These are phyloP conservation scores for Pomacea maculata DNA, from an alignment of 1,140 invertebrate genomes.

Conservation along the genomic window DNA sequence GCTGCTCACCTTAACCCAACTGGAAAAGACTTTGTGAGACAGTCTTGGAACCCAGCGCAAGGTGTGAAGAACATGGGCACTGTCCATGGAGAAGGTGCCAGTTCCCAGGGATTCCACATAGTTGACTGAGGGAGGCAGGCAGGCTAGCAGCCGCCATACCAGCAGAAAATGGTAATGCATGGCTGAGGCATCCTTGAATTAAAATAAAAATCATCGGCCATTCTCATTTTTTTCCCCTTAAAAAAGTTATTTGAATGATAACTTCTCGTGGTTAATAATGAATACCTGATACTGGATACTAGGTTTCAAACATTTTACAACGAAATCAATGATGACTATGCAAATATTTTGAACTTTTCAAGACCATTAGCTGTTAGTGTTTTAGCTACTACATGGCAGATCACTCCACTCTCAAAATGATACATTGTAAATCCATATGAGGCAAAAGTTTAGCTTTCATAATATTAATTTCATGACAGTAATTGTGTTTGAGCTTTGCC, in stretches of 20 bases:
- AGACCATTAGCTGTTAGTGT: too few species aligned
- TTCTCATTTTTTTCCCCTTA: too few species aligned
- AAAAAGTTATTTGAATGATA: too few species aligned
- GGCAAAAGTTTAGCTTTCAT: neutral
- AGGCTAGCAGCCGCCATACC: constrained; percentile 81
- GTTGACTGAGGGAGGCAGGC: constrained; percentile 86
- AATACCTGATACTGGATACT: too few species aligned
- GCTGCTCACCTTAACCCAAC: constrained; percentile 71
- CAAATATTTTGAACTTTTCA: too few species aligned
- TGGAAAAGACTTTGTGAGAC: constrained; percentile 77
- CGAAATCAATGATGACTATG: too few species aligned
- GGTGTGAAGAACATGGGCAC: constrained; percentile 74
- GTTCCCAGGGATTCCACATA: constrained; percentile 83
- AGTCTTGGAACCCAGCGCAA: constrained; percentile 80
- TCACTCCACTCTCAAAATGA: neutral
- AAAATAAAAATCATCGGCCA: neutral
- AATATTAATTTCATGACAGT: too few species aligned
- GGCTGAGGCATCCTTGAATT: constrained; percentile 76
- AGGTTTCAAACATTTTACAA: too few species aligned
- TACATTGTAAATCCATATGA: neutral
- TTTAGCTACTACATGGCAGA: neutral
- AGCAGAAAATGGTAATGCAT: constrained; percentile 92
- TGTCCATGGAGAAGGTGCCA: constrained; percentile 65
- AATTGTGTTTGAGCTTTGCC: too few species aligned
- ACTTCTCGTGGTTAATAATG: too few species aligned